Evolutionary conservation across 1,140 invertebrate genomes (phyloP), one percentile per base, ranked within the genome.

Genomic region (Lordiphosa stackelbergi): DNA sequence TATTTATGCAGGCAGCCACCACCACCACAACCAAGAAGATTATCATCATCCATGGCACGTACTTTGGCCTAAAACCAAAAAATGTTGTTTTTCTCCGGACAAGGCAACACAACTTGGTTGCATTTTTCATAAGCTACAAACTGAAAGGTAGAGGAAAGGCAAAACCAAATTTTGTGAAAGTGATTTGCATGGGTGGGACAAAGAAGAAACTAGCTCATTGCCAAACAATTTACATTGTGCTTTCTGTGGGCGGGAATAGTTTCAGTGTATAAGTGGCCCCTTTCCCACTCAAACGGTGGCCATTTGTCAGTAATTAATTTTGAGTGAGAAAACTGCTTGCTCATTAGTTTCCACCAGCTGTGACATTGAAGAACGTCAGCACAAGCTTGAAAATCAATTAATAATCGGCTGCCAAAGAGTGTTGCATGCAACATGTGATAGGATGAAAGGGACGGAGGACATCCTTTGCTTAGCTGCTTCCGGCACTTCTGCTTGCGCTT

Each of bases 281-380:
- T 2, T 9, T 46, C 24, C 8, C 12, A 48, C 28, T 10, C 12
- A 10, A n/a, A 9, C 13, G 31, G 5, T 51, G 45, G 45, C 52
- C 57, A 58, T 72, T 77, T 63, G 63, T 63, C 71, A 54, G 72
- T 70, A 70, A 75, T 72, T 62, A 59, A 77, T 77, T 69, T 65
- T 54, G 49, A 41, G 53, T 19, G 8, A 19, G 46, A 47, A 61
- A 53, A 61, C 54, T 69, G 61, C 51, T 53, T 61, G 51, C 59
- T 75, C 56, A 78, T 78, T 69, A 72, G 73, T 78, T 78, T 63
- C 42, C 35, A 31, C 37, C 35, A 54, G 51, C 51, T 70, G 54
- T 53, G 49, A 58, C 52, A 47, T 49, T 46, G 34, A 40, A 40
- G 42, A 31, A 31, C 24, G 37, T 54, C 51, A 45, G 42, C 34